Percentiles rank a stretch among this genome's conserved stretches.
Conservation (phyloP, 1,140 invertebrate species). For the Drosophila lacteicornis region DNA sequence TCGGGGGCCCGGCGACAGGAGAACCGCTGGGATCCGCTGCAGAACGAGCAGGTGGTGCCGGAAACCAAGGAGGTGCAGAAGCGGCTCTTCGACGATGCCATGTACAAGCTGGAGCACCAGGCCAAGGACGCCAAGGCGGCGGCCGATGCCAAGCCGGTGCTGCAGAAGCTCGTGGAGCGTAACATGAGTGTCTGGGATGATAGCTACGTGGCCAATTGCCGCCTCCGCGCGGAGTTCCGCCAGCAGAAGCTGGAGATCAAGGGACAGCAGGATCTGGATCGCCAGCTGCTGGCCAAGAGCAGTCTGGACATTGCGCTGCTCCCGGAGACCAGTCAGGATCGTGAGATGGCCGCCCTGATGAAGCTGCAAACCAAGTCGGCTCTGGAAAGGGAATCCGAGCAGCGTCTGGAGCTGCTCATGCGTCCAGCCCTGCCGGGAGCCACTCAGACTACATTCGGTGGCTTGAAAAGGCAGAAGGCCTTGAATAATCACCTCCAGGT, state of each 20-base stretch:
- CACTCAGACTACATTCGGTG: slow-evolving; percentile 86
- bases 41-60: slow-evolving; percentile 97
- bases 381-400: slow-evolving; percentile 84
- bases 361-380: slow-evolving; percentile 87
- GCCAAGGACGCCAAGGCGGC: slow-evolving; percentile 91
- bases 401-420: slow-evolving; percentile 86
- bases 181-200: slow-evolving; percentile 94
- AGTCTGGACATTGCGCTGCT: slow-evolving; percentile 92
- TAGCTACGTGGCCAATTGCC: slow-evolving; percentile 95
- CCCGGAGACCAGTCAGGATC: slow-evolving; percentile 92
- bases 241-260: slow-evolving; percentile 91
- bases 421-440: slow-evolving; percentile 87
- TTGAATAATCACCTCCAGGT: slow-evolving; percentile 77
- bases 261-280: slow-evolving; percentile 88
- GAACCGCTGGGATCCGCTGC: slow-evolving; percentile 98
- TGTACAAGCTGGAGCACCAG: slow-evolving; percentile 98
- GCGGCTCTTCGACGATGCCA: slow-evolving; percentile 96
- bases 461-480: slow-evolving; percentile 86
- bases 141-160: slow-evolving; percentile 89
- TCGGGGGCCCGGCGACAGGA: slow-evolving; percentile 98
- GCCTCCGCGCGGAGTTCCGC: slow-evolving; percentile 92
- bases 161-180: slow-evolving; percentile 91
- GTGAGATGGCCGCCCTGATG: slow-evolving; percentile 91
- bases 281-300: slow-evolving; percentile 90
- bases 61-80: slow-evolving; percentile 95